These are phyloP conservation scores for Catharus bicknelli DNA, from an alignment of 2,113 vertebrate species.

Conservation along the genomic window DNA sequence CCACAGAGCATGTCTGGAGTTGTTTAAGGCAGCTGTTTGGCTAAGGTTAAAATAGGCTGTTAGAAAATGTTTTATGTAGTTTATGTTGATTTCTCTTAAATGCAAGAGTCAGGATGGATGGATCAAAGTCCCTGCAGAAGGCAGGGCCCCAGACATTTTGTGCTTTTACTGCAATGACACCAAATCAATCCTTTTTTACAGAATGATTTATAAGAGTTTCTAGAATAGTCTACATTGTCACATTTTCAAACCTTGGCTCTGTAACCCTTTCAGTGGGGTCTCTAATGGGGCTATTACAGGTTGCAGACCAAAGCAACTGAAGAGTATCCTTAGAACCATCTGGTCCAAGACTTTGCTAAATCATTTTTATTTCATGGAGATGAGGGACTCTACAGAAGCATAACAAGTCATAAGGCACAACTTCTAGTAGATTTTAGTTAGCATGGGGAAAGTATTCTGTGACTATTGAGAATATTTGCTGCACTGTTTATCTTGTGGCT, in stretches of 20 bases:
- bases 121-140: neutral
- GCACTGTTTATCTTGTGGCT: neutral
- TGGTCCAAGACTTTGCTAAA: neutral
- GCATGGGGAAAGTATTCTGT: neutral
- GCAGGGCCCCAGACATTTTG: neutral
- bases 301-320: neutral
- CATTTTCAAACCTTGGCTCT: neutral
- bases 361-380: neutral
- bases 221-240: neutral
- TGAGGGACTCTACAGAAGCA: neutral
- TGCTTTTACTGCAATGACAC: neutral
- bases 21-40: neutral
- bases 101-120: neutral
- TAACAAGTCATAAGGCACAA: neutral
- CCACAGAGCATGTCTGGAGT: neutral
- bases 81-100: neutral
- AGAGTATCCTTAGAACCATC: neutral
- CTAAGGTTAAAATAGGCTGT: neutral
- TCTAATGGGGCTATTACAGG: neutral
- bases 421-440: neutral
- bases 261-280: neutral
- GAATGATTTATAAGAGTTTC: neutral
- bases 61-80: neutral
- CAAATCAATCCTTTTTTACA: neutral
- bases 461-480: neutral